phyloP scores from a whole-genome alignment of 53 echinoderm and acorn worm species.

The Hippasteria phrygiana region DNA sequence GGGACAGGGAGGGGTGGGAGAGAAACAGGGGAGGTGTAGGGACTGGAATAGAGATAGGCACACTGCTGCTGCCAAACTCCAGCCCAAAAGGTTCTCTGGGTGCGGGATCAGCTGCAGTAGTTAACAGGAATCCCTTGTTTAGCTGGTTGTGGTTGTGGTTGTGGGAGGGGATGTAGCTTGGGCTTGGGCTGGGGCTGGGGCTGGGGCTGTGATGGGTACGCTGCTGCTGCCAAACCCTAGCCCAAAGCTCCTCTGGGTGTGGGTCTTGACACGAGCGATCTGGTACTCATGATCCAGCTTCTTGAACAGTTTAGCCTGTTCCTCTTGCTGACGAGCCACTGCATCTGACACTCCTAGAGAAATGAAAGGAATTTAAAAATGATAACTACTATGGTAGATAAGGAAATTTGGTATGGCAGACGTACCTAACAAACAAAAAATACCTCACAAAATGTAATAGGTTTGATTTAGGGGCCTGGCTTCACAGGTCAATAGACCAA shows the following conservation, averaged over 20 bases:
- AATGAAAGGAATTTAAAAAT: not conserved
- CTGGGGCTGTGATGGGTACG: not conserved
- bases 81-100: not conserved
- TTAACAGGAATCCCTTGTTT: not conserved
- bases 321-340: slow-evolving; percentile 53
- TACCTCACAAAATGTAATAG: too few species aligned
- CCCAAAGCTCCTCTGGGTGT: slow-evolving; percentile 97
- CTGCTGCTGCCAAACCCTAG: slow-evolving; percentile 79
- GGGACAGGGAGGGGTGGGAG: too few species aligned
- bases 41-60: not conserved
- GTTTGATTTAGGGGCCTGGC: too few species aligned
- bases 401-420: too few species aligned
- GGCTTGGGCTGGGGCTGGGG: slow-evolving; percentile 29
- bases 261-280: slow-evolving; percentile 93
- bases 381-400: too few species aligned
- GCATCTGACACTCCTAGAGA: slow-evolving; percentile 15
- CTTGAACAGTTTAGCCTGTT: slow-evolving; percentile 74
- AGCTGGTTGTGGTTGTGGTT: not conserved
- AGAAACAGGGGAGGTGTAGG: too few species aligned
- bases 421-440: too few species aligned
- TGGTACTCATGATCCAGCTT: slow-evolving; percentile 94
- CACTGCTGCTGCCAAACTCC: not conserved
- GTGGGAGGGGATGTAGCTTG: slow-evolving; percentile 54
- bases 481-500: too few species aligned
- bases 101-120: not conserved